Conservation (phyloP, 2,797 vertebrate genomes). For the Anabacerthia variegaticeps region DNA sequence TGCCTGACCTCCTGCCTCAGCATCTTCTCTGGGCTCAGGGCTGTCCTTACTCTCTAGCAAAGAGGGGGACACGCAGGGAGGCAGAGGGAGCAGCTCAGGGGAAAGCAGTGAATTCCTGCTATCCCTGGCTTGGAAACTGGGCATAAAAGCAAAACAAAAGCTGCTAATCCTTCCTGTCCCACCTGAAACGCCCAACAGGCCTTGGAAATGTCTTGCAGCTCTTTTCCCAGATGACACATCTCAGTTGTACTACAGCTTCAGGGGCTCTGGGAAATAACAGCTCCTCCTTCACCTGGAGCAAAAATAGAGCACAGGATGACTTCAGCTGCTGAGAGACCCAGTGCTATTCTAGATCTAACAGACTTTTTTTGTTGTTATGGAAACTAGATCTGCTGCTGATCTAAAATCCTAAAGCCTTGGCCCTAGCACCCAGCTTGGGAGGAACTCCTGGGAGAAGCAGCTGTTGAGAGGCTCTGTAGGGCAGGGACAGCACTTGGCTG, state of each 20-base stretch:
- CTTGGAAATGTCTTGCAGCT: neutral
- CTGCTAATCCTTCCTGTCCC: neutral
- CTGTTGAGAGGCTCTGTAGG: neutral
- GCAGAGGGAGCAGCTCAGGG: neutral
- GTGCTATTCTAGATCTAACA: neutral
- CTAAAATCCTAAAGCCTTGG: neutral
- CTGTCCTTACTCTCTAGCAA: neutral
- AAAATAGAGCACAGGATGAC: neutral
- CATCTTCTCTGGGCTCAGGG: neutral
- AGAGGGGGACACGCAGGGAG: neutral
- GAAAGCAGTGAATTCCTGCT: neutral
- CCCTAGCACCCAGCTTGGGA: neutral
- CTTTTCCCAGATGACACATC: neutral
- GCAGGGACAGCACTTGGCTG: neutral
- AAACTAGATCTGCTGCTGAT: conserved; percentile 31
- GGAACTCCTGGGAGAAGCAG: neutral
- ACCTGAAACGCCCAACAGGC: neutral
- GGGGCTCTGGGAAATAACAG: neutral
- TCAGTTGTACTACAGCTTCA: neutral
- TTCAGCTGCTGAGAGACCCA: neutral
- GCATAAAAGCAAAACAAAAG: neutral
- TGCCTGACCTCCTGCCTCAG: conserved; percentile 48
- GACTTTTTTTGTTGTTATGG: conserved; percentile 38
- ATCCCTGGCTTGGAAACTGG: neutral
- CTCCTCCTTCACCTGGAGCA: conserved; percentile 16